These are phyloP conservation scores for Ramphastos sulfuratus DNA, from an alignment of 2,113 vertebrate genomes.

Conservation along the genomic window DNA sequence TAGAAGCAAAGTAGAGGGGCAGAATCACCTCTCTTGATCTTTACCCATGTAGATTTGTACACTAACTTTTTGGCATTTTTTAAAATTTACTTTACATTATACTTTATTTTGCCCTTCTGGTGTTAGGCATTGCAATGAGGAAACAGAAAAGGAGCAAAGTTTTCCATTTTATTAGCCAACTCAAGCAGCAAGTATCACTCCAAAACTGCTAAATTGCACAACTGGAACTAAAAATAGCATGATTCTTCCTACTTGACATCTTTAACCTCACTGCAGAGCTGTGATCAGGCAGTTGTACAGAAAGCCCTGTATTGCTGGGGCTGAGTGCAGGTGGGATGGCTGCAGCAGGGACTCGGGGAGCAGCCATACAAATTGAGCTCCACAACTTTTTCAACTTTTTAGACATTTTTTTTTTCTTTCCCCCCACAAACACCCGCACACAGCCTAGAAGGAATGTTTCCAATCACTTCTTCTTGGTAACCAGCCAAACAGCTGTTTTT, in stretches of 20 bases:
- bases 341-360: not conserved
- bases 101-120: not conserved
- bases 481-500: constrained; percentile 4
- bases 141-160: not conserved
- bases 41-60: too few species aligned
- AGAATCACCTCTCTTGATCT: too few species aligned
- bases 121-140: not conserved
- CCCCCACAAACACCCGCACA: not conserved
- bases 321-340: not conserved
- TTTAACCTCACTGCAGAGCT: not conserved
- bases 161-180: not conserved
- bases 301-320: not conserved
- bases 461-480: not conserved
- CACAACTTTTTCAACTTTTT: not conserved
- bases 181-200: not conserved
- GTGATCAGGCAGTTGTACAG: not conserved
- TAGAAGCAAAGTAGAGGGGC: too few species aligned
- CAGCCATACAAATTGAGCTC: not conserved
- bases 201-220: not conserved
- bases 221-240: fast-evolving
- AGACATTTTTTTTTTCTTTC: not conserved
- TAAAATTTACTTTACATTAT: not conserved
- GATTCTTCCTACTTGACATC: not conserved
- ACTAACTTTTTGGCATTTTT: not conserved
- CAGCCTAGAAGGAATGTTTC: not conserved